Conservation (phyloP, 2,888 invertebrate genomes). For the Polia nebulosa region DNA sequence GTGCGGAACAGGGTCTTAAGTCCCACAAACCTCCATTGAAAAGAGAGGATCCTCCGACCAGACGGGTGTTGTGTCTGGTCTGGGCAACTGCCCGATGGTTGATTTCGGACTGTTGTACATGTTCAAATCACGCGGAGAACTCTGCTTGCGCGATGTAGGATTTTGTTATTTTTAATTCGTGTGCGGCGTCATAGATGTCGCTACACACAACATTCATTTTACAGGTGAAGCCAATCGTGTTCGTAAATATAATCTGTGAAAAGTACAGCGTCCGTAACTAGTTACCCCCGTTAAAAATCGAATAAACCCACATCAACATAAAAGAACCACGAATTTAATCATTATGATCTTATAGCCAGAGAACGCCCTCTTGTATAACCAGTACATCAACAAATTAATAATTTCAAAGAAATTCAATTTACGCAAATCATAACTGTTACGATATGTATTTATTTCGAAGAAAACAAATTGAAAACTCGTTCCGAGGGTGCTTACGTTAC, state of each 20-base stretch:
- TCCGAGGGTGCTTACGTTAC: neutral
- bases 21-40: too few relatives aligned
- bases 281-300: neutral
- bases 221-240: too few relatives aligned
- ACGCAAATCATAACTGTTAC: neutral
- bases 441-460: neutral
- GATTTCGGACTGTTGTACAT: too few relatives aligned
- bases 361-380: neutral
- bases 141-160: too few relatives aligned
- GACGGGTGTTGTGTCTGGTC: too few relatives aligned
- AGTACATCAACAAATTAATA: neutral
- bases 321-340: neutral
- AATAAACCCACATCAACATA: neutral
- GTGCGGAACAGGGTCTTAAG: too few relatives aligned
- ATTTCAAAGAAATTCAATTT: constrained; percentile 6
- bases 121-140: too few relatives aligned
- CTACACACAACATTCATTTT: too few relatives aligned
- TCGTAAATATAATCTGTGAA: neutral
- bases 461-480: constrained; percentile 20
- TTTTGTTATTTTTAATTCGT: too few relatives aligned
- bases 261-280: neutral
- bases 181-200: too few relatives aligned
- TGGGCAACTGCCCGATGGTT: too few relatives aligned
- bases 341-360: neutral
- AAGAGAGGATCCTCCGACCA: too few relatives aligned